Base-by-base conservation (phyloP, 2,113 vertebrate species). In the Oostethus manadensis region DNA sequence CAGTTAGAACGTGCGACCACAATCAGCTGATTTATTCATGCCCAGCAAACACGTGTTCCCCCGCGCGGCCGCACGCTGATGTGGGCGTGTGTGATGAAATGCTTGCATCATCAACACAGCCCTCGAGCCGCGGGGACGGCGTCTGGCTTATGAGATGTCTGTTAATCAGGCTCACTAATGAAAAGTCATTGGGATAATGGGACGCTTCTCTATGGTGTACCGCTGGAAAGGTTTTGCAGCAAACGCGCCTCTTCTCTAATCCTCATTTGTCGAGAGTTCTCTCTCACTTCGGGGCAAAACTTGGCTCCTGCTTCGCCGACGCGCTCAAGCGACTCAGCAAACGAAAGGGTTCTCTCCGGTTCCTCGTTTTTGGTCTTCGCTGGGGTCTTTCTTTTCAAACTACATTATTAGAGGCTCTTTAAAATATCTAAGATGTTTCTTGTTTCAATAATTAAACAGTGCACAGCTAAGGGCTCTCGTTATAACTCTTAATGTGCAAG, bases 381-480 rank as follows among this genome's bases (percentile, higher is more conserved):
- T 4, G 62, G 73, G 67, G 75, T 74, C 58, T 64, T 84, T 79
- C 73, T 76, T 71, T 62, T 51, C 73, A 72, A 78, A 81, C 70
- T 60, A 59, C 70, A 73, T 74, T 87, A 80, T 80, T 80, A 77
- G 82, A 78, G 58, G 72, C 68, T 71, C 66, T 87, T 87, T 84
- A 81, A 83, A 86, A 74, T 76, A 84, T 86, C 81, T 78, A 73
- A 80, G 81, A 88, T 84, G 81, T 86, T 83, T 89, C 81, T 79
- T 76, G 62, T 84, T 85, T 85, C 71, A 85, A 85, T 89, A 83
- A 87, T 86, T 87, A 87, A 89, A 86, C 72, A 78, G 82, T 73
- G 82, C 78, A 78, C 71, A 70, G 85, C 83, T 78, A 71, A 81
- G 78, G 81, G 79, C 82, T 73, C 85, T 81, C 63, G 70, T 87